These are phyloP conservation scores for Phalacrocorax pelagicus DNA, from an alignment of 2,113 vertebrate species.

Conservation along the genomic window DNA sequence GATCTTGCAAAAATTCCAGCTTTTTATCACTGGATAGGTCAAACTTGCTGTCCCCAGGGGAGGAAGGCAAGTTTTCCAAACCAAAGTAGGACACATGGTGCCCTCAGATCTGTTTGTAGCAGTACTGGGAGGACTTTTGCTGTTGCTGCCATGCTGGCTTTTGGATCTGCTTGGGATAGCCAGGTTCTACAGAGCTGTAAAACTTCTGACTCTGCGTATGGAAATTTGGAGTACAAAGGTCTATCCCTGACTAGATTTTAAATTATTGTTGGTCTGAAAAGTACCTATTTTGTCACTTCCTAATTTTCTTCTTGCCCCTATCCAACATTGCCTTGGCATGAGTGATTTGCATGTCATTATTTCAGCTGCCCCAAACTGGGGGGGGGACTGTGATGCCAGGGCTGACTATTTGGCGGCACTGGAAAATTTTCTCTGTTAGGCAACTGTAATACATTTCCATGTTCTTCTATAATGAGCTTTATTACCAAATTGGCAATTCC, in stretches of 20 bases:
- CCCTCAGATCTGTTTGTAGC: background rate
- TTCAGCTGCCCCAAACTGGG: conserved; percentile 16
- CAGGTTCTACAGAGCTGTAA: background rate
- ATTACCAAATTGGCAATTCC: conserved; percentile 77
- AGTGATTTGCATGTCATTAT: conserved; percentile 42
- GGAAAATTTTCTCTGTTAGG: conserved; percentile 67
- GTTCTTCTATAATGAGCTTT: conserved; percentile 73
- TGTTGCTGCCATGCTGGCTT: background rate
- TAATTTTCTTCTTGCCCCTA: background rate
- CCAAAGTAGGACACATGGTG: background rate
- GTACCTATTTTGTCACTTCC: background rate
- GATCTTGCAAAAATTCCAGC: background rate
- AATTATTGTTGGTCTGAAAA: background rate
- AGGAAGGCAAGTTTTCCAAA: background rate
- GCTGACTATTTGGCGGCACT: conserved; percentile 33
- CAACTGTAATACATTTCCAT: conserved; percentile 62
- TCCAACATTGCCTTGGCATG: background rate
- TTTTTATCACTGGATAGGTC: background rate
- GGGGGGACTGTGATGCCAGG: conserved; percentile 1
- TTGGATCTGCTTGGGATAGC: background rate
- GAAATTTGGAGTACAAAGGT: background rate
- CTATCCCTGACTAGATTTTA: background rate
- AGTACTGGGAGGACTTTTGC: background rate
- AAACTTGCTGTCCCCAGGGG: background rate
- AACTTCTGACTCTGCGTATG: background rate